Conservation (phyloP, 2,888 invertebrate genomes). For the Conomelus anceps region DNA sequence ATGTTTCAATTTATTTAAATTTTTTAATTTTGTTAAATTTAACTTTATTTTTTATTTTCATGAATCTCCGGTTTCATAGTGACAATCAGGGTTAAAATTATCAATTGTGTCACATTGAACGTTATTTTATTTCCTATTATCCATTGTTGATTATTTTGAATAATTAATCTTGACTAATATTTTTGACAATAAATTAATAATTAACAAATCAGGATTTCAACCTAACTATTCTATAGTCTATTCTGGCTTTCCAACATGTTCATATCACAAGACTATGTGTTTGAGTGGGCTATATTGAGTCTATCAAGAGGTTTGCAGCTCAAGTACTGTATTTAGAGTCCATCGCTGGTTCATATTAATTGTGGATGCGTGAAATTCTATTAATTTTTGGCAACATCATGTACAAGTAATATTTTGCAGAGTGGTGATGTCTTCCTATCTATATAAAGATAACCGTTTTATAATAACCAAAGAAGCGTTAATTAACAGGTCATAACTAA, state of each 20-base stretch:
- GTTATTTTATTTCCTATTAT: too few species aligned
- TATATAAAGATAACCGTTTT: background rate
- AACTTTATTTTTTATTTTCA: too few species aligned
- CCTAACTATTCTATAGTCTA: background rate
- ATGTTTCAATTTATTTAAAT: too few species aligned
- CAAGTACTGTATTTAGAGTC: background rate
- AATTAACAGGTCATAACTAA: background rate
- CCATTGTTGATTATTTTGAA: background rate
- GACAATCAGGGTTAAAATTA: too few species aligned
- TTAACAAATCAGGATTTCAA: background rate
- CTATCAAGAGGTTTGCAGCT: background rate
- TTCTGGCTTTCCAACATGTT: background rate
- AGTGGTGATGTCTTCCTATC: background rate
- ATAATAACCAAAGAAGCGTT: background rate
- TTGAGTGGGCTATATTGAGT: background rate
- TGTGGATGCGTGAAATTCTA: background rate
- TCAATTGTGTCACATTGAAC: too few species aligned
- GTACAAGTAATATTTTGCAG: background rate
- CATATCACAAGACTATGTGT: background rate
- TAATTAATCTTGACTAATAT: background rate
- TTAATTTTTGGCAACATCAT: background rate
- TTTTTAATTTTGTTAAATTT: too few species aligned
- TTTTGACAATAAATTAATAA: background rate
- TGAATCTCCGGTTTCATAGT: too few species aligned
- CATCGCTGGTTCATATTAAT: too few species aligned